Percentiles rank a stretch among this genome's conserved stretches.
phyloP scores from a whole-genome alignment of 2,797 vertebrate species.

The Trematomus bernacchii region DNA sequence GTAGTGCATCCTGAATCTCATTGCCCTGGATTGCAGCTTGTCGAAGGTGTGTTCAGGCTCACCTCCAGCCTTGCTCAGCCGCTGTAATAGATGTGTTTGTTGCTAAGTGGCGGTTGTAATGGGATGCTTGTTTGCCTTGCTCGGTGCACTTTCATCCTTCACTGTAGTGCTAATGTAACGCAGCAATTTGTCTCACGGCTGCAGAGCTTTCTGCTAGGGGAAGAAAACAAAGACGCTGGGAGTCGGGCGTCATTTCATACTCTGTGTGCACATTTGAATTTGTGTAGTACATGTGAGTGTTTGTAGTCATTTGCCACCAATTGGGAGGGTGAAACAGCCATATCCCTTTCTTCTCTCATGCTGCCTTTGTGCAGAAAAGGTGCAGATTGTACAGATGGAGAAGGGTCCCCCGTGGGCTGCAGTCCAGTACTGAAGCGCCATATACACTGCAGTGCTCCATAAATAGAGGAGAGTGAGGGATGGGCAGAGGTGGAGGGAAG shows the following conservation, averaged over 20 bases:
- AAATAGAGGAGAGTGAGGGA: constrained; percentile 75
- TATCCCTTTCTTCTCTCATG: constrained; percentile 20
- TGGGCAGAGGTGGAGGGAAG: constrained; percentile 63
- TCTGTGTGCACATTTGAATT: constrained; percentile 31
- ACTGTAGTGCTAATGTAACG: constrained; percentile 84
- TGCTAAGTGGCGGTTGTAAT: constrained; percentile 90
- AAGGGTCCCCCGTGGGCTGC: constrained; percentile 73
- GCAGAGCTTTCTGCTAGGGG: constrained; percentile 60
- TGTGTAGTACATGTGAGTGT: constrained; percentile 36
- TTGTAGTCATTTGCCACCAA: constrained; percentile 68
- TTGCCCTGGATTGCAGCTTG: constrained; percentile 74
- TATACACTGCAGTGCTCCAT: constrained; percentile 79
- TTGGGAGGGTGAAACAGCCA: constrained; percentile 37
- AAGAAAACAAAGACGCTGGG: constrained; percentile 61
- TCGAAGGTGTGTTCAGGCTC: constrained; percentile 74
- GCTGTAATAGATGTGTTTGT: constrained; percentile 91
- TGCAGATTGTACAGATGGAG: constrained; percentile 74
- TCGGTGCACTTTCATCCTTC: constrained; percentile 90
- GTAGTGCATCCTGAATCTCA: constrained; percentile 73
- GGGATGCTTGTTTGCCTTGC: constrained; percentile 91
- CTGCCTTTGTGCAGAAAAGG: constrained; percentile 68
- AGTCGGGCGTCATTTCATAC: constrained; percentile 40
- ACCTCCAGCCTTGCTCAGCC: constrained; percentile 79
- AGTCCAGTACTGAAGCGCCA: constrained; percentile 66
- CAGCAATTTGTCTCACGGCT: constrained; percentile 87